Conservation (phyloP, 2,888 invertebrate species). For the Tipula vernalis region DNA sequence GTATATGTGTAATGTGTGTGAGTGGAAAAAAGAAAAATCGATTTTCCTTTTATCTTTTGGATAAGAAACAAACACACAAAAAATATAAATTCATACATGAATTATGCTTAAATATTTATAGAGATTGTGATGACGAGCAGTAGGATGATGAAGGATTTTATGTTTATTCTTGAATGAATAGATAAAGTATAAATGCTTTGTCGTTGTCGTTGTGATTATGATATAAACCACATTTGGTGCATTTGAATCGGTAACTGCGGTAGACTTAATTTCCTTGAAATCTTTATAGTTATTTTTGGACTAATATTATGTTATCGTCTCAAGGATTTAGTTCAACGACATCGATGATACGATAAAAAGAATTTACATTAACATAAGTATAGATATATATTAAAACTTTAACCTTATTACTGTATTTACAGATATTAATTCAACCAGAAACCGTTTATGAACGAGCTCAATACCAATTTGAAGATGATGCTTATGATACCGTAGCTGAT, state of each 20-base stretch:
- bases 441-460: slow-evolving; percentile 86
- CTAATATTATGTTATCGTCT: background rate
- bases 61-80: background rate
- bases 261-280: background rate
- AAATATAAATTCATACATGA: background rate
- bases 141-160: background rate
- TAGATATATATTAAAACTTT: slow-evolving; percentile 8
- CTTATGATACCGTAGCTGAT: slow-evolving; percentile 86
- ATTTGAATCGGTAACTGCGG: background rate
- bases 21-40: background rate
- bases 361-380: background rate
- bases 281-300: background rate
- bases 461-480: slow-evolving; percentile 88
- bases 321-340: background rate
- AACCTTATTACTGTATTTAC: slow-evolving; percentile 17
- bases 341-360: background rate
- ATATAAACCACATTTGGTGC: background rate
- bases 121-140: background rate
- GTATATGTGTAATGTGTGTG: background rate
- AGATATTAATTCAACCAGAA: slow-evolving; percentile 76
- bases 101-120: background rate
- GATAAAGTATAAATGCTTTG: background rate
- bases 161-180: background rate
- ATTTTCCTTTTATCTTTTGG: background rate
- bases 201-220: background rate